Evolutionary conservation across 37 sponge, comb jelly and placozoan genomes (phyloP).

Genomic region (Axinella damicornis): DNA sequence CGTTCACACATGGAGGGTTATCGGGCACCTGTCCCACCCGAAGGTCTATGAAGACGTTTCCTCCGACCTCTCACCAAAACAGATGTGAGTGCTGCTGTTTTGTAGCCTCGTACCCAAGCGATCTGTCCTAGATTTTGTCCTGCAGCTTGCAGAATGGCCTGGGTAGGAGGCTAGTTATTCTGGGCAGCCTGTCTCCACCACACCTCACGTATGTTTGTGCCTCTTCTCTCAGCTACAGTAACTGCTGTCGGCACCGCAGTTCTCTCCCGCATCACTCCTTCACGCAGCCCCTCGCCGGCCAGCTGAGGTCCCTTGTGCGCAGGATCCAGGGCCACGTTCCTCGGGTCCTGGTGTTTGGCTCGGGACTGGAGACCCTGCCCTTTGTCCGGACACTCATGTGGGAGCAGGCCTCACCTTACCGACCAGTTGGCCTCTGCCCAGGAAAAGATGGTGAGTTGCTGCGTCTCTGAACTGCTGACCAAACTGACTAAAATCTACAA

Average conservation of each 20-base stretch:
- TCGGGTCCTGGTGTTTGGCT: conserved; percentile 68
- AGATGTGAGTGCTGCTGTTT: conserved; percentile 50
- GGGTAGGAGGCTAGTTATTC: no score
- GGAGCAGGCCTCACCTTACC: conserved; percentile 48
- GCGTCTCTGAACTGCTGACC: neutral
- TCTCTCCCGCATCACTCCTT: conserved; percentile 27
- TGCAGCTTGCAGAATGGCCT: no score
- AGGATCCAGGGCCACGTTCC: conserved; percentile 35
- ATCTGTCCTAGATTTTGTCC: no score
- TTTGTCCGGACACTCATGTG: conserved; percentile 52
- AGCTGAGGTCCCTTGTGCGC: conserved; percentile 20
- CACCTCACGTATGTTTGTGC: neutral
- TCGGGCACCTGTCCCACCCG: conserved; percentile 75
- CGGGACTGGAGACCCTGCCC: conserved; percentile 63
- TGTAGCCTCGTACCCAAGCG: no score
- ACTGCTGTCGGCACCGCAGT: conserved; percentile 15
- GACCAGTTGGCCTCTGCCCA: conserved; percentile 51
- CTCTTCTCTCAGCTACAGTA: conserved; percentile 23
- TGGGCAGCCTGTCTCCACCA: neutral
- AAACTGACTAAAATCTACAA: neutral
- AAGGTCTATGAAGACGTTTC: conserved; percentile 38
- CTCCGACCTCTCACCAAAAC: conserved; percentile 44
- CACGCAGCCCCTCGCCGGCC: conserved; percentile 11
- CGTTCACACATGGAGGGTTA: conserved; percentile 29
- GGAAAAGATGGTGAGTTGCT: conserved; percentile 38